Conservation (phyloP, 2,797 vertebrate species). For the Acrossocheilus wenchowensis region DNA sequence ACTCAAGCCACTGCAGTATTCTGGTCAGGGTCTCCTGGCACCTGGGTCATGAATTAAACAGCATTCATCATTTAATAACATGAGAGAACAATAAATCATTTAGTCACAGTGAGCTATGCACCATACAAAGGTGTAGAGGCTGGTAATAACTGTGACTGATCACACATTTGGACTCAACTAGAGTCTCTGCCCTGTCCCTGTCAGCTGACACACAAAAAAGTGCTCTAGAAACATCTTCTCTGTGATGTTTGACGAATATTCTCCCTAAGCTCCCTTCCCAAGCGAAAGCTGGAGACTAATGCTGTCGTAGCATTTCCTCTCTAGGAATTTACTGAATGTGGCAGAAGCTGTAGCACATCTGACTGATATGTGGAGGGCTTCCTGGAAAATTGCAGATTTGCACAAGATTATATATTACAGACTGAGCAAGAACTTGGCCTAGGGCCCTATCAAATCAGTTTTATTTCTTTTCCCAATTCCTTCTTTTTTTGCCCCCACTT, state of each 20-base stretch:
- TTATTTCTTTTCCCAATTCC: neutral
- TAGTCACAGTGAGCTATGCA: conserved; percentile 65
- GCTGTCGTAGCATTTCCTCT: neutral
- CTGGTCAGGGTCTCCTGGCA: conserved; percentile 43
- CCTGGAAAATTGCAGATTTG: conserved; percentile 4
- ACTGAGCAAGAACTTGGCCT: neutral
- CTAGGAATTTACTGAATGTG: neutral
- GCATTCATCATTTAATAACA: conserved; percentile 66
- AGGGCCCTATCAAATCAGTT: neutral
- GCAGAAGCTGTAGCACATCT: neutral
- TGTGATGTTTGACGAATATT: conserved; percentile 12
- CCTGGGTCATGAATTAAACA: conserved; percentile 69
- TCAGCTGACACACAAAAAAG: conserved; percentile 4
- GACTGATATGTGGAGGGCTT: conserved; percentile 12
- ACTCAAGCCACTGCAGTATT: conserved; percentile 43
- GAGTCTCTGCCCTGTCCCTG: neutral
- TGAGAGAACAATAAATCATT: conserved; percentile 67
- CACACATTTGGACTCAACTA: neutral
- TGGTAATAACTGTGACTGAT: neutral
- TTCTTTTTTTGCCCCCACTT: neutral
- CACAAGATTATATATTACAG: neutral
- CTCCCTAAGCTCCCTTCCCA: neutral
- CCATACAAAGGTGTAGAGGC: conserved; percentile 3
- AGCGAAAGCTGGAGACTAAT: neutral
- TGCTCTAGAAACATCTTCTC: neutral